Conservation (phyloP, 2,888 invertebrate genomes). For the Stenoptilia bipunctidactyla region DNA sequence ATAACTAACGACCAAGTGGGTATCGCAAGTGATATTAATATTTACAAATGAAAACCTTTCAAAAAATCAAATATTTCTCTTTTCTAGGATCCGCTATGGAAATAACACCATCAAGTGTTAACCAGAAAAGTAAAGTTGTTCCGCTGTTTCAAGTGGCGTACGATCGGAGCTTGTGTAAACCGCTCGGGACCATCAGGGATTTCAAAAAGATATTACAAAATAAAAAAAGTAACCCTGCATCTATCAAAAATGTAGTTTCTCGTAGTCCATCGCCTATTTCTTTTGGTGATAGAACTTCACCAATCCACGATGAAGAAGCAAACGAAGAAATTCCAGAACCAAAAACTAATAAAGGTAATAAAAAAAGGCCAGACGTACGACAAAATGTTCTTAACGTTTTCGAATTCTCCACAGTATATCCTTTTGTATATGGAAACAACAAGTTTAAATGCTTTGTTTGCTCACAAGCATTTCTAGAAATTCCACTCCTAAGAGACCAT, state of each 20-base stretch:
- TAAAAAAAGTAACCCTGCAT: slow-evolving; percentile 13
- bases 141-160: slow-evolving; percentile 62
- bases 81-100: slow-evolving; percentile 50
- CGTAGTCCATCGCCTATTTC: slow-evolving; percentile 42
- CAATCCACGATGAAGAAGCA: slow-evolving; percentile 14
- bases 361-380: slow-evolving; percentile 33
- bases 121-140: slow-evolving; percentile 28
- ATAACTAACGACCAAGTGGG: too few relatives aligned
- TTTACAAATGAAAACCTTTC: too few relatives aligned
- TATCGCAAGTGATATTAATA: too few relatives aligned
- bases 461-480: slow-evolving; percentile 47
- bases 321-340: slow-evolving; percentile 13
- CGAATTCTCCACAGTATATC: slow-evolving; percentile 55
- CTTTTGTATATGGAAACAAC: slow-evolving; percentile 56
- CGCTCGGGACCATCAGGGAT: slow-evolving; percentile 48
- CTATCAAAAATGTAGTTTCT: slow-evolving; percentile 20
- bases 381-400: slow-evolving; percentile 52
- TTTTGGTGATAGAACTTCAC: slow-evolving; percentile 12
- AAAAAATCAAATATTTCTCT: slow-evolving; percentile 27
- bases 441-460: slow-evolving; percentile 61
- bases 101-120: slow-evolving; percentile 24
- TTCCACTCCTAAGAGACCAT: slow-evolving; percentile 36
- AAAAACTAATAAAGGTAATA: slow-evolving; percentile 15
- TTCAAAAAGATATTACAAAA: slow-evolving; percentile 34
- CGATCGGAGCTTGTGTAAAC: slow-evolving; percentile 55